Conservation (phyloP, 2,797 vertebrate species). For the Sorex maritimensis region DNA sequence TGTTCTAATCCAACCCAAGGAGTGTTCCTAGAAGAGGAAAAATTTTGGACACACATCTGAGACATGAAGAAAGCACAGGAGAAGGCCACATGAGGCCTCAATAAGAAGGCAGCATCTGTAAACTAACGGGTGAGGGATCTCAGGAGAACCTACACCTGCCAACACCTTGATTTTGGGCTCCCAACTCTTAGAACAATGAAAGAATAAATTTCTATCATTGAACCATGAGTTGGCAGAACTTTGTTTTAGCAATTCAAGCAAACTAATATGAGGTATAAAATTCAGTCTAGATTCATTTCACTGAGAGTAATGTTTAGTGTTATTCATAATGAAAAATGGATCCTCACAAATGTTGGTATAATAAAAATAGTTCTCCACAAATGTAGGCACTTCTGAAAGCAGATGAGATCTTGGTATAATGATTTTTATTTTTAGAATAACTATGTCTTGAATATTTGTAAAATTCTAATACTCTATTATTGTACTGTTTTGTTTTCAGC, state of each 20-base stretch:
- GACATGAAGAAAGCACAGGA: neutral
- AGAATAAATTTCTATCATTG: neutral
- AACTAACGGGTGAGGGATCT: neutral
- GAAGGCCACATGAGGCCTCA: neutral
- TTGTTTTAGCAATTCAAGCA: neutral
- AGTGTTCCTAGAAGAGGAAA: neutral
- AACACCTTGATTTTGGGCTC: neutral
- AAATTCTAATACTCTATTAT: neutral
- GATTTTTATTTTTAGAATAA: conserved; percentile 56
- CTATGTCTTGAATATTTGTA: conserved; percentile 6
- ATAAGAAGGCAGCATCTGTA: neutral
- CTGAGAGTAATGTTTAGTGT: conserved; percentile 33
- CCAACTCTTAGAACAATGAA: neutral
- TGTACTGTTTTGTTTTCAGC: conserved; percentile 4
- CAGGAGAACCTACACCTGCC: neutral
- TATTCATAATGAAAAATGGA: conserved; percentile 46
- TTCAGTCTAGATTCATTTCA: conserved; percentile 32
- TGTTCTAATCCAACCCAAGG: neutral
- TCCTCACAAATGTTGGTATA: conserved; percentile 40
- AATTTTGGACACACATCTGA: neutral
- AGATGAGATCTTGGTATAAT: neutral
- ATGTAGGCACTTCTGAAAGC: conserved; percentile 1
- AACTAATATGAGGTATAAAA: neutral
- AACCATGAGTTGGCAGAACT: neutral
- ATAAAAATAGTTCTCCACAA: conserved; percentile 50